These are phyloP conservation scores for Meiosimyza platycephala DNA, from an alignment of 2,888 invertebrate genomes.

Conservation along the genomic window DNA sequence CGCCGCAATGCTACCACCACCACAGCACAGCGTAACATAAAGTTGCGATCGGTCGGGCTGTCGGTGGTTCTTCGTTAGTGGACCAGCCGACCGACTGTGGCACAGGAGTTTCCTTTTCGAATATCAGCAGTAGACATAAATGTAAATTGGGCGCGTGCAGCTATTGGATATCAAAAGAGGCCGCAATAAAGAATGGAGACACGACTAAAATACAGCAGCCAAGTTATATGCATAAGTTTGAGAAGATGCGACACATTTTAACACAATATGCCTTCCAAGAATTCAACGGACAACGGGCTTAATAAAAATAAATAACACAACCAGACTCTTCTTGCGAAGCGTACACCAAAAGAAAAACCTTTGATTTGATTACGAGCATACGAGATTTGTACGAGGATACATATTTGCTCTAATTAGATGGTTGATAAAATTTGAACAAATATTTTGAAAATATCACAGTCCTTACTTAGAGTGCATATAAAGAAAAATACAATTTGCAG, in stretches of 20 bases:
- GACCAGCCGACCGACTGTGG: constrained; percentile 32
- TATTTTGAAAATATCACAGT: no score
- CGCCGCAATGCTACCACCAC: constrained; percentile 40
- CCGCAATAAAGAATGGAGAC: constrained; percentile 47
- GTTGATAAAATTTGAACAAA: no score
- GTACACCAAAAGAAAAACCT: no score
- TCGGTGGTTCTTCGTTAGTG: constrained; percentile 32
- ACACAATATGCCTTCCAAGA: constrained; percentile 65
- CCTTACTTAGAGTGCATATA: no score
- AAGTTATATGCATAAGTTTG: constrained; percentile 59
- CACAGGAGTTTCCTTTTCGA: constrained; percentile 42
- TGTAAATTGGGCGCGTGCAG: constrained; percentile 68
- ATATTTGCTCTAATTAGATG: no score
- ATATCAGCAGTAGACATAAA: constrained; percentile 67
- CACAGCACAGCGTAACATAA: constrained; percentile 37
- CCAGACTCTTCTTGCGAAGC: no score
- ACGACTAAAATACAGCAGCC: constrained; percentile 27
- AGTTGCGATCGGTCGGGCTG: constrained; percentile 38
- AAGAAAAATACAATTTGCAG: no score
- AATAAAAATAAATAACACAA: constrained; percentile 37
- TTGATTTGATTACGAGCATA: no score
- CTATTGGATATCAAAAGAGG: constrained; percentile 67
- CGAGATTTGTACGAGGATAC: no score
- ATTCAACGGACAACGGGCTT: constrained; percentile 54
- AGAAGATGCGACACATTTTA: constrained; percentile 65